These are phyloP conservation scores for Peromyscus polionotus DNA, from an alignment of 2,113 vertebrate species.

Conservation along the genomic window DNA sequence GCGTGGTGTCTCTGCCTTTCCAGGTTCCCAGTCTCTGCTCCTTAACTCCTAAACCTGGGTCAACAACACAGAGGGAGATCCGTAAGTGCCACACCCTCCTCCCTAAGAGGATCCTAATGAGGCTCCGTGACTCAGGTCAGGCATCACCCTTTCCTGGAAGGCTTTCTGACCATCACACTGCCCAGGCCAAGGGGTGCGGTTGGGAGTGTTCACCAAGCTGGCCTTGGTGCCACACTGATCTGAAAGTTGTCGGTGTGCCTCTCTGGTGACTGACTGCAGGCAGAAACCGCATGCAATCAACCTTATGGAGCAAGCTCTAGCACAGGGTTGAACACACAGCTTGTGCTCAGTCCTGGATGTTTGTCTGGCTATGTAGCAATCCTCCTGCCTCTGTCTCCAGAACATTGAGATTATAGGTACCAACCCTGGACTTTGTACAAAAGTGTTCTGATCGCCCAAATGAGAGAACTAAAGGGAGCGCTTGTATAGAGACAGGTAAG, in stretches of 20 bases:
- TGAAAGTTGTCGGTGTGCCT: background rate
- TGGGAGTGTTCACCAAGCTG: background rate
- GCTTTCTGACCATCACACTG: background rate
- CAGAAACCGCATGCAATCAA: background rate
- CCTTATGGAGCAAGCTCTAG: background rate
- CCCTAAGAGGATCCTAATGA: background rate
- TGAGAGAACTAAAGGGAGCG: constrained; percentile 15
- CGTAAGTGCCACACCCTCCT: background rate
- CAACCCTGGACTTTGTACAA: background rate
- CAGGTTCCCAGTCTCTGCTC: background rate
- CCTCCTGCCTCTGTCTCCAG: background rate
- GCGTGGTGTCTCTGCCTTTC: background rate
- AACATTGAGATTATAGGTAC: background rate
- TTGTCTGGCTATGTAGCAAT: background rate
- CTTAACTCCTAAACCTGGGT: constrained; percentile 55
- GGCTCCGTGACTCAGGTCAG: background rate
- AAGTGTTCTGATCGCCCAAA: constrained; percentile 27
- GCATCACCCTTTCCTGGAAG: constrained; percentile 56
- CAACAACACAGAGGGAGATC: constrained; percentile 22
- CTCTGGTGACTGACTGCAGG: background rate
- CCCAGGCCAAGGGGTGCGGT: background rate
- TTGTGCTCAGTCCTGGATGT: background rate
- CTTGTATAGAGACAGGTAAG: too few species aligned
- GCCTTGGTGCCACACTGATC: background rate
- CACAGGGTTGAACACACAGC: background rate